A percentile compares a stretch with the other conserved stretches of the same genome.
Evolutionary conservation across 2,797 vertebrate species (phyloP).

Genomic region (Loris lydekkerianus): DNA sequence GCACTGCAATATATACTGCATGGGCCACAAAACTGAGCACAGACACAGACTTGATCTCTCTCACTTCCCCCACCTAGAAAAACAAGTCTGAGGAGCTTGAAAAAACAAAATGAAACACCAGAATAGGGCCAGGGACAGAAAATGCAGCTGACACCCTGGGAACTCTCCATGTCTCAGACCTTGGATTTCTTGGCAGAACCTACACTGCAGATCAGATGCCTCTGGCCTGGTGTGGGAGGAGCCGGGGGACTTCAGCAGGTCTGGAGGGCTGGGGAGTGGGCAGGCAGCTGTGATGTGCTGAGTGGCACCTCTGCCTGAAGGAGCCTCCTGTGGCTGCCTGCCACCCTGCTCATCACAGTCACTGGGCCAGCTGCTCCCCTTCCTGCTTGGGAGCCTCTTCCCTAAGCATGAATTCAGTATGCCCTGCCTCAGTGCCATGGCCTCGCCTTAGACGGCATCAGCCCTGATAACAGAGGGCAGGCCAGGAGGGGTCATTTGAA

Average conservation of each 20-base stretch:
- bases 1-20: not conserved
- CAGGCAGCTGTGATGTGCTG: not conserved
- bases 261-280: not conserved
- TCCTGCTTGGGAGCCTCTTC: constrained; percentile 10
- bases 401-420: constrained; percentile 4
- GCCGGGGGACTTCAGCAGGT: not conserved
- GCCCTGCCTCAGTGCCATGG: not conserved
- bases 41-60: not conserved
- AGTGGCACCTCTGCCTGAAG: not conserved
- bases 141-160: not conserved
- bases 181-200: not conserved
- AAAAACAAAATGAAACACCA: not conserved
- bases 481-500: constrained; percentile 21
- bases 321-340: not conserved
- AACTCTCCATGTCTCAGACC: not conserved
- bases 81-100: not conserved
- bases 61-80: not conserved
- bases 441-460: constrained; percentile 6
- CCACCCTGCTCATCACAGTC: not conserved
- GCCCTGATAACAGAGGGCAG: not conserved
- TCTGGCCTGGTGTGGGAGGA: not conserved
- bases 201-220: not conserved
- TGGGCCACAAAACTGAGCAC: not conserved
- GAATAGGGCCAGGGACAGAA: not conserved
- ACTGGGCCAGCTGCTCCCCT: not conserved